Evolutionary conservation across 2,797 vertebrate genomes (phyloP), one percentile per base, ranked within the genome.

Genomic region (Neopelma chrysocephalum): DNA sequence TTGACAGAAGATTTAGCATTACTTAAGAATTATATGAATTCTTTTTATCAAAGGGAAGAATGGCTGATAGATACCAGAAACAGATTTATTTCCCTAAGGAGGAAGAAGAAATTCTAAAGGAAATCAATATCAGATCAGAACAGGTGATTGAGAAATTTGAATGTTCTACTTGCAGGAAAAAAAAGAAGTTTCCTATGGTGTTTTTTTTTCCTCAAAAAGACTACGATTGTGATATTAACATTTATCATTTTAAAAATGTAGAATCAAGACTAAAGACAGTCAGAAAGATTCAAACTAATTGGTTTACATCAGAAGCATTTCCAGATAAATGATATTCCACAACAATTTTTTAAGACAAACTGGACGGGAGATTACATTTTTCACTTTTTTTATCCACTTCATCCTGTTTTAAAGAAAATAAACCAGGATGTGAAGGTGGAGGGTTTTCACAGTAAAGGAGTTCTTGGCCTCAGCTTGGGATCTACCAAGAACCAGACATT

Each of bases 11-110:
- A 96, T 96, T 97, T 97, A 96, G 93, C 95, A 96, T 97, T 96
- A 96, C 95, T 96, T 92, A 97, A 96, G 96, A 97, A 96, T 97
- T 96, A 96, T 96, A 95, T 94, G 95, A 96, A 96, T 96, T 97
- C 95, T 96, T 97, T 95, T 96, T 97, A 97, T 96, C 93, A 96
- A 96, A 96, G 95, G 81, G 89, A 84, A 94, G 92, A 94, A 93
- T 82, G 87, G 93, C 53, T 96, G 96, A 96, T 87, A 96, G 96
- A 97, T 94, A 96, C 96, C 96, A 97, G 96, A 96, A 96, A 95
- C 96, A 97, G 94, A 93, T 96, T 97, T 96, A 96, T 96, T 97
- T 97, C 96, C 96, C 96, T 57, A 61, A 93, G 96, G 96, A 96
- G 95, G 95, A 96, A 93, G 78, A 90, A 96, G 78, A 97, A 97